These are phyloP conservation scores for Alligator mississippiensis DNA, from an alignment of 2,113 vertebrate species.

Conservation along the genomic window DNA sequence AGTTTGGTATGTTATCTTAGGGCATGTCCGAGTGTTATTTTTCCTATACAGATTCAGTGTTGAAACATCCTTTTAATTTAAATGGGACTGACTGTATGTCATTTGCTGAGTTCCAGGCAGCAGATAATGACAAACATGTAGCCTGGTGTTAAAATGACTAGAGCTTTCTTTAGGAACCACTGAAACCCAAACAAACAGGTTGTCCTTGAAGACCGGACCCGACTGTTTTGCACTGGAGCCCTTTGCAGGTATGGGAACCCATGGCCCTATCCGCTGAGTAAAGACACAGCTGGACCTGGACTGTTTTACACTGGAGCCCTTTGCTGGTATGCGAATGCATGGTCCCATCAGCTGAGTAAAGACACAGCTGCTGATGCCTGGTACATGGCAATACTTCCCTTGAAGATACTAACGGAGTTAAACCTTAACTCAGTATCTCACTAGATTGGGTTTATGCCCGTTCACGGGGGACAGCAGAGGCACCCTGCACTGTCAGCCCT, in stretches of 20 bases:
- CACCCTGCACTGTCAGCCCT: too few relatives aligned
- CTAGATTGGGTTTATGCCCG: too few relatives aligned
- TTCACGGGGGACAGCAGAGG: too few relatives aligned
- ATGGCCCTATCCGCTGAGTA: neutral
- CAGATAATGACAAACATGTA: constrained; percentile 68
- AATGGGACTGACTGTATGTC: constrained; percentile 63
- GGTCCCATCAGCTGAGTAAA: too few relatives aligned
- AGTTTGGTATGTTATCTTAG: constrained; percentile 46
- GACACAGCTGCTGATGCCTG: too few relatives aligned
- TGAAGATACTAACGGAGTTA: too few relatives aligned
- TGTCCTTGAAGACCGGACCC: constrained; percentile 35
- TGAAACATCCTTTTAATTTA: constrained; percentile 71
- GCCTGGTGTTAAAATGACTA: constrained; percentile 68
- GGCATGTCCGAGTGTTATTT: constrained; percentile 68
- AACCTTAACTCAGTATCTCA: too few relatives aligned
- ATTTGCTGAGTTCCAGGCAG: constrained; percentile 61
- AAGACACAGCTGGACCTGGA: too few relatives aligned
- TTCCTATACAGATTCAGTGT: constrained; percentile 58
- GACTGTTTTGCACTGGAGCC: neutral
- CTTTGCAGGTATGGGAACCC: accelerated
- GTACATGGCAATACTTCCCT: too few relatives aligned
- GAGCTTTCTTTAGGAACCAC: constrained; percentile 65
- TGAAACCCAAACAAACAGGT: neutral
- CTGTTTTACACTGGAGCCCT: too few relatives aligned
- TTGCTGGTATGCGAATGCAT: too few relatives aligned